phyloP scores from a whole-genome alignment of 2,888 invertebrate species.

The Carterocephalus palaemon region DNA sequence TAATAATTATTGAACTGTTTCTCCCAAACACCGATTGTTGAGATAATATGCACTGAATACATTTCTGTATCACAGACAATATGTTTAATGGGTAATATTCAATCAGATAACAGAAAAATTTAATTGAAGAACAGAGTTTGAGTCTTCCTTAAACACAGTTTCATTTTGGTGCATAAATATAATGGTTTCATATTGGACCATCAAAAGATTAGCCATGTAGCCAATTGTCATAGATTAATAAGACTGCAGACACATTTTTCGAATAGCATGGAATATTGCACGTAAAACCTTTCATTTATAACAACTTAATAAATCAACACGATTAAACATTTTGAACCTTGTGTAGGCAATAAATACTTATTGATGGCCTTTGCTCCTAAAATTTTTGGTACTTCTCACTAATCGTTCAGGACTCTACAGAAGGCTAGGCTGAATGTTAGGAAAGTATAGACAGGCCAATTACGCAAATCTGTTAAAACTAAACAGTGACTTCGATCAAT shows the following conservation, averaged over 20 bases:
- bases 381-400: constrained; percentile 10
- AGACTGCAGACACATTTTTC: too few species aligned
- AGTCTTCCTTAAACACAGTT: too few species aligned
- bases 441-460: not conserved
- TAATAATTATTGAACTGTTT: constrained; percentile 34
- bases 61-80: constrained; percentile 30
- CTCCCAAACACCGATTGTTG: constrained; percentile 13
- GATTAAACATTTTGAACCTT: not conserved
- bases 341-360: constrained; percentile 10
- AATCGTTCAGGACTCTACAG: constrained; percentile 10
- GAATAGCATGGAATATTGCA: constrained; percentile 4
- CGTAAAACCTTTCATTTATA: not conserved
- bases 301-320: not conserved
- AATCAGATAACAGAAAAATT: too few species aligned
- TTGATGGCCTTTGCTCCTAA: constrained; percentile 9
- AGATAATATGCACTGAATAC: constrained; percentile 11
- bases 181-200: too few species aligned
- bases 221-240: too few species aligned
- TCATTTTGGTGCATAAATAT: too few species aligned
- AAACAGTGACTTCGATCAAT: not conserved
- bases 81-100: constrained; percentile 1
- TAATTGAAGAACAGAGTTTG: not conserved
- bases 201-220: too few species aligned
- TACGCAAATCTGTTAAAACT: not conserved
- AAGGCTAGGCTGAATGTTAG: constrained; percentile 1